These are phyloP conservation scores for Vannuccia rotundouncinata DNA, from an alignment of 2,888 invertebrate genomes.

Conservation along the genomic window DNA sequence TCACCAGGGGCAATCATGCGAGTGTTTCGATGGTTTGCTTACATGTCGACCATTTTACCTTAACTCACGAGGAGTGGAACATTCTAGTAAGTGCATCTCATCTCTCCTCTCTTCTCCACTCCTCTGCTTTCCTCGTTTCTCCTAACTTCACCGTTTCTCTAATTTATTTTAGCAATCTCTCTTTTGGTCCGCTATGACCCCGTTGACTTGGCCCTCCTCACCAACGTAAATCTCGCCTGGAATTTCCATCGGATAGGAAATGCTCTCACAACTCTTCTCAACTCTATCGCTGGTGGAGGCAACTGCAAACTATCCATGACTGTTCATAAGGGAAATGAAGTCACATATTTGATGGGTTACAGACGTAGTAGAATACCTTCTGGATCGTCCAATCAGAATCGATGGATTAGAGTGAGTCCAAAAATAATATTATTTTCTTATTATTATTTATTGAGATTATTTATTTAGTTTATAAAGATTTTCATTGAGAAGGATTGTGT, in stretches of 20 bases:
- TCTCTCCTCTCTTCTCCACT: no score
- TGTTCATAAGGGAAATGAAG: not conserved
- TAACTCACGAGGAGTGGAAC: no score
- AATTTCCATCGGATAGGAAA: not conserved
- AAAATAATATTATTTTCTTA: no score
- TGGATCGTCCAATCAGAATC: not conserved
- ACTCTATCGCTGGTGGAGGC: not conserved
- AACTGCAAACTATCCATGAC: not conserved
- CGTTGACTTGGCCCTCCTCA: not conserved
- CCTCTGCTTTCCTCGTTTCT: no score
- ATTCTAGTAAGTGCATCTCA: no score
- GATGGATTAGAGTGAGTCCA: not conserved
- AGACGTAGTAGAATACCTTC: not conserved
- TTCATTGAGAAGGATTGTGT: not conserved
- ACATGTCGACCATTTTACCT: not conserved
- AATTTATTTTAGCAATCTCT: not conserved
- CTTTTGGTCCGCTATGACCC: not conserved
- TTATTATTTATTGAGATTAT: no score
- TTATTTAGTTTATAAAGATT: no score
- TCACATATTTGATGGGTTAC: not conserved
- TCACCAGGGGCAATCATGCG: not conserved
- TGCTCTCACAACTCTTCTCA: not conserved
- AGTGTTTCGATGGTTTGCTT: not conserved
- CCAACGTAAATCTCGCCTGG: not conserved
- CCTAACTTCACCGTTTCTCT: no score